phyloP scores from a whole-genome alignment of 2,888 invertebrate genomes.

The Xanthia icteritia region DNA sequence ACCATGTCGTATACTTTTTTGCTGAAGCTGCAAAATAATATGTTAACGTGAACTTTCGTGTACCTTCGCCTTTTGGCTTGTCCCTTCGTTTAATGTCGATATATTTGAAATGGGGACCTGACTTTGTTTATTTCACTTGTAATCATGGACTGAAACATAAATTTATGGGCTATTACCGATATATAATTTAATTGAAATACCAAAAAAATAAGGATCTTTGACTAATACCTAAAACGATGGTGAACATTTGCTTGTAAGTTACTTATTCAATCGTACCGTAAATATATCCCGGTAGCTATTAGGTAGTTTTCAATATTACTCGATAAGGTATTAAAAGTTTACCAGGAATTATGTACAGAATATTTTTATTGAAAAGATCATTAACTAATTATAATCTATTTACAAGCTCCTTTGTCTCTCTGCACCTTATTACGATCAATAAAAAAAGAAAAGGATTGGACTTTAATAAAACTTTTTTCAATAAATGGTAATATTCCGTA shows the following conservation, averaged over 20 bases:
- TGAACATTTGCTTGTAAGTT: no score
- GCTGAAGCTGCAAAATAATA: constrained; percentile 51
- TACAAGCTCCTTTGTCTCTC: constrained; percentile 34
- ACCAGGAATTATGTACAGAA: neutral
- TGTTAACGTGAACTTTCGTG: constrained; percentile 52
- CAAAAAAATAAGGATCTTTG: no score
- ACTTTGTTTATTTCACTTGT: constrained; percentile 37
- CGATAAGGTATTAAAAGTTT: neutral
- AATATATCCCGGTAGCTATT: neutral
- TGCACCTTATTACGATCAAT: neutral
- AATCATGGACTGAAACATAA: neutral
- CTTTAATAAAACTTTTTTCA: constrained; percentile 28
- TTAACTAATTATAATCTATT: constrained; percentile 29
- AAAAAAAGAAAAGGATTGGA: constrained; percentile 11
- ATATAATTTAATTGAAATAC: no score
- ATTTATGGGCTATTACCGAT: neutral
- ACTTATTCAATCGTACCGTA: neutral
- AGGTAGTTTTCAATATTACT: neutral
- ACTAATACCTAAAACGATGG: no score
- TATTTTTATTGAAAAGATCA: constrained; percentile 28
- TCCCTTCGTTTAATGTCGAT: constrained; percentile 32
- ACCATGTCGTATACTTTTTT: constrained; percentile 58
- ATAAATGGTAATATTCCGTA: constrained; percentile 43
- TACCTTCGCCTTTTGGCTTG: no score
- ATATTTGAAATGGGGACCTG: constrained; percentile 34